Conservation (phyloP, 2,113 vertebrate species). For the Thomomys bottae region DNA sequence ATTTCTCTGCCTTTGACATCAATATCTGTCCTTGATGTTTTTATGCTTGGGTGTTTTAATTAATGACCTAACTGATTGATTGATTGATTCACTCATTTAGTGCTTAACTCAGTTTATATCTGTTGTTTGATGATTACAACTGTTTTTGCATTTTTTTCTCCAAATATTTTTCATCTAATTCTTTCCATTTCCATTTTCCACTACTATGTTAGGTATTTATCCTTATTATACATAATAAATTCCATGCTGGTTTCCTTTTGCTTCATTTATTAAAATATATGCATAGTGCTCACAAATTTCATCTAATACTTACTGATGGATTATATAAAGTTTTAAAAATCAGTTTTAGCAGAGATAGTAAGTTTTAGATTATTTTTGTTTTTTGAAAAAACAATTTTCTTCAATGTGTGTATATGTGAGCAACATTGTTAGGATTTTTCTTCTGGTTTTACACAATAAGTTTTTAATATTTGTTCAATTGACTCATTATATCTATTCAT, state of each 20-base stretch:
- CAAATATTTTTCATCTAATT: too few species aligned
- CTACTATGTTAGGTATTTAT: not conserved
- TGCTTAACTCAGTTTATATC: not conserved
- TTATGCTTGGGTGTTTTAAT: not conserved
- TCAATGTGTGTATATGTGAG: not conserved
- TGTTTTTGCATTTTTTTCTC: not conserved
- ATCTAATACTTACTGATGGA: constrained; percentile 8
- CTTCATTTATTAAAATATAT: constrained; percentile 4
- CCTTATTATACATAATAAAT: not conserved
- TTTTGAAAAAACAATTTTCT: not conserved
- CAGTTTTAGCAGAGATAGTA: not conserved
- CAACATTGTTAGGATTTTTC: too few species aligned
- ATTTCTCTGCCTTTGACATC: too few species aligned
- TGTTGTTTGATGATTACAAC: not conserved
- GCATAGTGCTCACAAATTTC: not conserved
- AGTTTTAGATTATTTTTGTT: not conserved
- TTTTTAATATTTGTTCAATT: not conserved
- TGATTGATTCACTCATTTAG: not conserved
- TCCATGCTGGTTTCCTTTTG: not conserved
- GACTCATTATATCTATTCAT: not conserved
- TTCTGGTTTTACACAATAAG: not conserved
- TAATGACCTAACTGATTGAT: not conserved
- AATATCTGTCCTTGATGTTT: too few species aligned
- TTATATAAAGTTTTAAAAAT: constrained; percentile 18
- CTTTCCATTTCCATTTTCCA: not conserved